These are phyloP conservation scores for Strigamia crassipes DNA, from an alignment of 2,888 invertebrate genomes.

Conservation along the genomic window DNA sequence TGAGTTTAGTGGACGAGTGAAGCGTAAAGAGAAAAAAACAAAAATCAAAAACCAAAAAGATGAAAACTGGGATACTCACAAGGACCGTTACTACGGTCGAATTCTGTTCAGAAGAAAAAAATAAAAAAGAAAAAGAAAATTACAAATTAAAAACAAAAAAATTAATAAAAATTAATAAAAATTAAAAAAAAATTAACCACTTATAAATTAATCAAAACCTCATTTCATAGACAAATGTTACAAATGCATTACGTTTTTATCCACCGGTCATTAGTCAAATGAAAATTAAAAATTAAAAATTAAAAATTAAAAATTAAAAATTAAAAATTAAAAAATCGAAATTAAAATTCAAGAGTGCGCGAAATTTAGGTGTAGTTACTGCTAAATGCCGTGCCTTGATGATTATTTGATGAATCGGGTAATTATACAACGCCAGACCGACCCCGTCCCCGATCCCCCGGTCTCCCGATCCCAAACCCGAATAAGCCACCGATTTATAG, in stretches of 20 bases:
- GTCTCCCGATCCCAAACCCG: no score
- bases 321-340: background rate
- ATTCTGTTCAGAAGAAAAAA: constrained; percentile 66
- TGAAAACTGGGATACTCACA: constrained; percentile 71
- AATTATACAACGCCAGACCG: background rate
- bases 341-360: background rate
- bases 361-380: background rate
- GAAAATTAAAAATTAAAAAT: background rate
- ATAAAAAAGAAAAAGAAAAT: constrained; percentile 51
- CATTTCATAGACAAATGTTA: background rate
- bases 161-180: constrained; percentile 51
- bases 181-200: background rate
- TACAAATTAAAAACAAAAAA: constrained; percentile 47
- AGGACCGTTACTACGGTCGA: constrained; percentile 83
- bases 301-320: constrained; percentile 2
- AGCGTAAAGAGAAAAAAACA: background rate
- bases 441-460: no score
- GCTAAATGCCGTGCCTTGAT: constrained; percentile 8
- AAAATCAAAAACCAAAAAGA: background rate
- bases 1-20: constrained; percentile 41
- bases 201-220: constrained; percentile 51
- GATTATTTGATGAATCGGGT: constrained; percentile 36
- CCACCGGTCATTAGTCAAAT: constrained; percentile 25
- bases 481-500: no score
- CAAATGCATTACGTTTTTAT: background rate